phyloP scores from a whole-genome alignment of 2,113 vertebrate genomes.

The Sciurus niger region DNA sequence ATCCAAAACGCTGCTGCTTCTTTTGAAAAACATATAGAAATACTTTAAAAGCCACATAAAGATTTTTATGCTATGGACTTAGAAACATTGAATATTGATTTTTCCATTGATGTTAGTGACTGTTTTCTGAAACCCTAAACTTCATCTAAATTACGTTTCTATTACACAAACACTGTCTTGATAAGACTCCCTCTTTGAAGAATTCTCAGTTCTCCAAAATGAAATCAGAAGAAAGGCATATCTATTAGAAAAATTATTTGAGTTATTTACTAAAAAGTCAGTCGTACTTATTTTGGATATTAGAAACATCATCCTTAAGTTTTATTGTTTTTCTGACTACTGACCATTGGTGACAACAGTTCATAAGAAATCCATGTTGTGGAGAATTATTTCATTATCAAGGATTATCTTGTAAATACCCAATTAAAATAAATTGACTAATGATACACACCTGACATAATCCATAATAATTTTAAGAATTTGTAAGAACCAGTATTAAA shows the following conservation, averaged over 20 bases:
- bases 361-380: not conserved
- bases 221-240: not conserved
- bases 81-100: constrained; percentile 55
- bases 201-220: constrained; percentile 47
- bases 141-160: constrained; percentile 57
- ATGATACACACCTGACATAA: not conserved
- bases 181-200: not conserved
- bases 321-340: not conserved
- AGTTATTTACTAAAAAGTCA: not conserved
- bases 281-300: not conserved
- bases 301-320: not conserved
- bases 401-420: not conserved
- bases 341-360: not conserved
- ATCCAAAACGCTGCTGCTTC: constrained; percentile 30
- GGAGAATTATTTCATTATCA: not conserved
- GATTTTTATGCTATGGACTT: constrained; percentile 51
- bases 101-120: constrained; percentile 34
- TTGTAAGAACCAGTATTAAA: constrained; percentile 68
- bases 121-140: not conserved
- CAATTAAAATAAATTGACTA: constrained; percentile 38
- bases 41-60: constrained; percentile 62
- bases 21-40: not conserved
- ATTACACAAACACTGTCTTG: constrained; percentile 47
- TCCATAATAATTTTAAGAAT: constrained; percentile 41
- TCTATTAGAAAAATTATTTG: not conserved